A percentile compares a stretch with the other conserved stretches of the same genome.
phyloP scores from a whole-genome alignment of 2,113 vertebrate species.

The Andinoacara biseriatus region DNA sequence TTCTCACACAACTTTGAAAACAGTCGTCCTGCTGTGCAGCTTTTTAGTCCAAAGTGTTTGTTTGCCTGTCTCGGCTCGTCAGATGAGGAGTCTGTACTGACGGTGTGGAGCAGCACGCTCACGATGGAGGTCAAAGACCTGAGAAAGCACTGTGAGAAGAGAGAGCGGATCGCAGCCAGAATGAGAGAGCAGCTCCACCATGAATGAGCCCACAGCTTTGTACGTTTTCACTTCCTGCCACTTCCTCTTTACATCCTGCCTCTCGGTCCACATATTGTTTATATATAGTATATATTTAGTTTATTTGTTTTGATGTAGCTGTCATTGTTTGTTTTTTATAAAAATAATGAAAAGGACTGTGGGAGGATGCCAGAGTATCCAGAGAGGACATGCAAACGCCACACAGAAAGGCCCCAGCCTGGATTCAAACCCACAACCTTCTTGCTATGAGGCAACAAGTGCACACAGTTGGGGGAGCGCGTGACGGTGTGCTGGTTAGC shows the following conservation, averaged over 20 bases:
- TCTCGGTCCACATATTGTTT: not conserved
- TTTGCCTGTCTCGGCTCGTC: conserved; percentile 28
- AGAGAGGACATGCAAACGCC: no score
- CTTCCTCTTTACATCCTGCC: not conserved
- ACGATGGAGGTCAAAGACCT: conserved; percentile 91
- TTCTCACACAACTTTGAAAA: not conserved
- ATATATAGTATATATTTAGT: no score
- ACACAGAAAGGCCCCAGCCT: no score
- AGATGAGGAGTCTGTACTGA: conserved; percentile 88
- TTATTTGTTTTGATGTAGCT: not conserved
- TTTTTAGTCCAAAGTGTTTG: not conserved
- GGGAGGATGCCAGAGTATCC: not conserved
- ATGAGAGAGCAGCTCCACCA: conserved; percentile 84
- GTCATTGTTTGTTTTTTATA: not conserved
- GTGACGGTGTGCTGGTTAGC: not conserved
- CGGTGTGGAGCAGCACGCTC: conserved; percentile 88
- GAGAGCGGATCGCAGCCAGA: conserved; percentile 85
- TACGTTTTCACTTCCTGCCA: not conserved
- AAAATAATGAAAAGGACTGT: not conserved
- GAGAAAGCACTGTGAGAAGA: conserved; percentile 86
- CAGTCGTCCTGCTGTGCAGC: not conserved
- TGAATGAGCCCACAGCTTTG: conserved; percentile 35
- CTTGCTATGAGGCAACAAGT: no score
- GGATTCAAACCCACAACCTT: no score
- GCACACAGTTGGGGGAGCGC: not conserved